phyloP scores from a whole-genome alignment of 1,140 invertebrate species.

The Plectrocnemia conspersa region DNA sequence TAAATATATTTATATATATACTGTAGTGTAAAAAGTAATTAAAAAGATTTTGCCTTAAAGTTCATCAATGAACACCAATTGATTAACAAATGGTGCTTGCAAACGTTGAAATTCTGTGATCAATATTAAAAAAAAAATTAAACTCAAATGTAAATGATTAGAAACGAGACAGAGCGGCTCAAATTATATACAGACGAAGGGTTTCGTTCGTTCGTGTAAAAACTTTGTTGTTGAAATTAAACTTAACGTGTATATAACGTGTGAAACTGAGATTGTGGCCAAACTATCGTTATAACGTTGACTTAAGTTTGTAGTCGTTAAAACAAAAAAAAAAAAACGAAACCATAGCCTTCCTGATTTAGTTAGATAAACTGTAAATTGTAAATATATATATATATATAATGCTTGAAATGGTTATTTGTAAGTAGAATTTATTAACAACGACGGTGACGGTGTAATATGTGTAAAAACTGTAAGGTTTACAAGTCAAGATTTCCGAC shows the following conservation, averaged over 20 bases:
- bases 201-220: not conserved
- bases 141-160: not conserved
- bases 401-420: no score
- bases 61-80: constrained; percentile 22
- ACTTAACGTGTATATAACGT: not conserved
- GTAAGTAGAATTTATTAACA: no score
- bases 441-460: no score
- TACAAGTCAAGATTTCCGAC: no score
- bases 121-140: constrained; percentile 7
- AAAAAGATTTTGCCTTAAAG: constrained; percentile 18
- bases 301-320: constrained; percentile 23
- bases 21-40: constrained; percentile 9
- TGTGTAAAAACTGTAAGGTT: no score
- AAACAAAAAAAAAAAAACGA: constrained; percentile 19
- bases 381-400: constrained; percentile 27
- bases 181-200: constrained; percentile 3
- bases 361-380: constrained; percentile 23
- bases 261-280: constrained; percentile 32
- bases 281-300: constrained; percentile 31
- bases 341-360: constrained; percentile 33
- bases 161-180: not conserved
- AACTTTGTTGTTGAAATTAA: not conserved
- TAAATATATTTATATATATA: no score
- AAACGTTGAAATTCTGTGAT: constrained; percentile 23
- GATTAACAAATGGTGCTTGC: constrained; percentile 21